Evolutionary conservation across 2,888 invertebrate genomes (phyloP), one percentile per base, ranked within the genome.

Genomic region (Mimachlamys varia): DNA sequence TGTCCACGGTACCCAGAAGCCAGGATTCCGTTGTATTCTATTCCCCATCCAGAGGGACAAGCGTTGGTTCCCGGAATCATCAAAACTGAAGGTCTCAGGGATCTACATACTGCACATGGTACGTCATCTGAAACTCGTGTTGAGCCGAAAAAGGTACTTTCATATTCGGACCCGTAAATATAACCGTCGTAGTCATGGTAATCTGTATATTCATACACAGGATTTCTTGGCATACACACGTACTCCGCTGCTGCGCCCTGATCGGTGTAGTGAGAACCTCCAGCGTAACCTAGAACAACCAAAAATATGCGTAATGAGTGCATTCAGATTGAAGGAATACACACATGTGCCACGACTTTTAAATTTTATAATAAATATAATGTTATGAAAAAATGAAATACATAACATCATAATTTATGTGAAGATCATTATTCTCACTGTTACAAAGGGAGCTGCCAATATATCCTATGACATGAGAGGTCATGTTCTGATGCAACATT

Each of bases 61-160:
- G 53, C 19, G 87, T 90, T 90, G 12, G 58, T 88, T 62, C 90
- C 88, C 4, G 90, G 90, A 15, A 90, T 90, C 90, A 90, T 90
- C 19, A 89, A 27, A 0, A 37, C 22, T 27, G 62, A 76, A 13
- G 89, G 17, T 10, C 88, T 49, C 10, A 27, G 22, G 33, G 88
- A 88, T 49, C 89, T 88, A 27, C 90, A 90, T 4, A 90, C 90
- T 17, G 90, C 89, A 76, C 90, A 90, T 0, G 90, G 90, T 0
- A 90, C 50, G 33, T 90, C 90, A 12, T 88, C 90, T 1, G 58
- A 50, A 0, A 44, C 49, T 27, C 62, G 49, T 38, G 44, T 50
- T 17, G 62, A 37, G n/a, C 90, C 90, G 33, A 90, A 90, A 27
- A 76, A 62, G 50, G 88, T 49, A 27, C 33, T 50, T 50, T 90